Conservation (phyloP, 2,888 invertebrate species). For the Caenorhabditis becei region DNA sequence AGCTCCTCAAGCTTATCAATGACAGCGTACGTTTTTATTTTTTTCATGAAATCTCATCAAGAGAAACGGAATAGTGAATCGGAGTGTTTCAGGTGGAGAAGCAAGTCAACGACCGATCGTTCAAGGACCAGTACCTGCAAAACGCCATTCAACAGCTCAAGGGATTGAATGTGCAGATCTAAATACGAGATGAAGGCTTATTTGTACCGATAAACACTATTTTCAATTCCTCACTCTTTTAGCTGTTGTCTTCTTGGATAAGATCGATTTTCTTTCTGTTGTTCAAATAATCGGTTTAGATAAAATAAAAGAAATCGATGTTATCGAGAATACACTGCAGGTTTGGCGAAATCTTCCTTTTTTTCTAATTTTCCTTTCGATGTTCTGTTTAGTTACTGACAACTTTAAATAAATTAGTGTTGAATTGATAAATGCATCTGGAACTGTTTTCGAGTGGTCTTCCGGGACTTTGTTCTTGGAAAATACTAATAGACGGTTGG, state of each 20-base stretch:
- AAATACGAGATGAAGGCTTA: conserved; percentile 56
- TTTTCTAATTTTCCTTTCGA: background rate
- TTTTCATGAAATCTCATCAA: background rate
- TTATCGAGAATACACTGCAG: conserved; percentile 41
- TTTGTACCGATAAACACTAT: conserved; percentile 51
- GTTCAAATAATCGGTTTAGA: conserved; percentile 48
- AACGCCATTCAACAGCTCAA: conserved; percentile 80
- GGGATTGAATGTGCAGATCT: conserved; percentile 71
- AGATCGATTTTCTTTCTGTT: conserved; percentile 55
- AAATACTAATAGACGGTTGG: too few species aligned
- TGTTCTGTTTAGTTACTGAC: conserved; percentile 35
- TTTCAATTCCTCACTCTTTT: conserved; percentile 55
- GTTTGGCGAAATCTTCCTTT: conserved; percentile 18
- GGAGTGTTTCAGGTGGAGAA: conserved; percentile 75
- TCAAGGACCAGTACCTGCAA: conserved; percentile 80
- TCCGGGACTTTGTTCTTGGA: too few species aligned
- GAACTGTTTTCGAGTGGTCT: background rate
- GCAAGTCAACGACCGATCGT: conserved; percentile 75
- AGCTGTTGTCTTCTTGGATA: conserved; percentile 60
- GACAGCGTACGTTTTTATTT: conserved; percentile 85
- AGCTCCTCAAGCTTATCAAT: conserved; percentile 96
- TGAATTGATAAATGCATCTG: conserved; percentile 22
- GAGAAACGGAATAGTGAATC: background rate
- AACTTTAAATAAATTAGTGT: conserved; percentile 50
- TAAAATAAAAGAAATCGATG: conserved; percentile 55